These are phyloP conservation scores for Canis aureus DNA, from an alignment of 2,113 vertebrate genomes.

Conservation along the genomic window DNA sequence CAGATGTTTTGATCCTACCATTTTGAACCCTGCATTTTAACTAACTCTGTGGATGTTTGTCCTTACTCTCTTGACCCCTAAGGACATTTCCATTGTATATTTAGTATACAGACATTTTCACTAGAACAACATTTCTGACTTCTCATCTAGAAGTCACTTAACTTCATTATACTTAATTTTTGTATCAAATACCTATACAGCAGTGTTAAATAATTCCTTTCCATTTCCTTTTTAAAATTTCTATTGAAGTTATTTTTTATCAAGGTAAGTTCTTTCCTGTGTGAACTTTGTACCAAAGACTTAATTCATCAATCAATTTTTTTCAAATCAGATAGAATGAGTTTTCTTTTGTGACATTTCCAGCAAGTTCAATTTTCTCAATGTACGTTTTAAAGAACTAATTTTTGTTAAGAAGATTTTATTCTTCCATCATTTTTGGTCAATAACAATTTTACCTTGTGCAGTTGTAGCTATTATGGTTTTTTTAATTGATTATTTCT, in stretches of 20 bases:
- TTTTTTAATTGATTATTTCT: background rate
- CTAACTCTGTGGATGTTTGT: background rate
- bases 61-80: background rate
- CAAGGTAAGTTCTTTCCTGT: background rate
- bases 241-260: slow-evolving; percentile 14
- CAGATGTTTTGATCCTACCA: background rate
- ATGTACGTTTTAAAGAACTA: background rate
- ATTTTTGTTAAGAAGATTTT: background rate
- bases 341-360: background rate
- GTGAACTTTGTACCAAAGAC: background rate
- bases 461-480: background rate
- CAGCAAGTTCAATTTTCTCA: background rate
- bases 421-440: background rate
- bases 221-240: slow-evolving; percentile 3
- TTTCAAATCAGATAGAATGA: background rate
- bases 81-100: background rate
- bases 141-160: background rate
- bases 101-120: background rate
- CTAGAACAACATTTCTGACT: background rate
- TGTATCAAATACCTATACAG: background rate
- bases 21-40: background rate
- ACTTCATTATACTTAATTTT: background rate
- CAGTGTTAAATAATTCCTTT: background rate
- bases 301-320: background rate
- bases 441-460: background rate